phyloP scores from a whole-genome alignment of 2,888 invertebrate species.

The Megastigmus dorsalis region DNA sequence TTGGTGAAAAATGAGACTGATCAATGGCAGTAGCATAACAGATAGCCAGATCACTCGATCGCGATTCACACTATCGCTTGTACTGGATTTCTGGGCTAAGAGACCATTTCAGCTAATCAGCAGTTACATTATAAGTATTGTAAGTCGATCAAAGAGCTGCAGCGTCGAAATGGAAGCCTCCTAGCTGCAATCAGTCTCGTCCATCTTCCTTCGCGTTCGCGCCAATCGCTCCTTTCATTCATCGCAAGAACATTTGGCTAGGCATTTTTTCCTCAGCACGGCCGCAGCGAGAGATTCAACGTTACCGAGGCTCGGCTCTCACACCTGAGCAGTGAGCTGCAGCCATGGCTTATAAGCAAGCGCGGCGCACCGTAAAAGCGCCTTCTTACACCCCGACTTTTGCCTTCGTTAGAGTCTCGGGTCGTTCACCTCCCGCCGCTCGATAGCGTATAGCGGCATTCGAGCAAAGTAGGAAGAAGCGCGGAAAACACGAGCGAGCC shows the following conservation, averaged over 20 bases:
- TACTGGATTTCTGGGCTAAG: no score
- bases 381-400: constrained; percentile 53
- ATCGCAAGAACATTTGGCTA: constrained; percentile 18
- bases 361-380: constrained; percentile 37
- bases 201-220: constrained; percentile 1
- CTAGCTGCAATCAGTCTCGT: not conserved
- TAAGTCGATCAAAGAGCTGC: no score
- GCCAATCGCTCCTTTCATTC: constrained; percentile 33
- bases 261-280: no score
- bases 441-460: constrained; percentile 59
- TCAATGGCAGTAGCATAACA: no score
- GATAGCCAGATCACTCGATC: no score
- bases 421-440: constrained; percentile 64
- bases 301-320: constrained; percentile 34
- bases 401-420: constrained; percentile 62
- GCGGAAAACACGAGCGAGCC: constrained; percentile 63
- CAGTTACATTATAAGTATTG: no score
- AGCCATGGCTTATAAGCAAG: no score
- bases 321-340: constrained; percentile 45
- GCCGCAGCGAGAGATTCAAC: no score
- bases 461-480: constrained; percentile 63
- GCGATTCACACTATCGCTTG: no score
- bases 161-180: constrained; percentile 34
- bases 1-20: no score
- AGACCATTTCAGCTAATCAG: no score